phyloP scores from a whole-genome alignment of 2,888 invertebrate species.

The Tachina grossa region DNA sequence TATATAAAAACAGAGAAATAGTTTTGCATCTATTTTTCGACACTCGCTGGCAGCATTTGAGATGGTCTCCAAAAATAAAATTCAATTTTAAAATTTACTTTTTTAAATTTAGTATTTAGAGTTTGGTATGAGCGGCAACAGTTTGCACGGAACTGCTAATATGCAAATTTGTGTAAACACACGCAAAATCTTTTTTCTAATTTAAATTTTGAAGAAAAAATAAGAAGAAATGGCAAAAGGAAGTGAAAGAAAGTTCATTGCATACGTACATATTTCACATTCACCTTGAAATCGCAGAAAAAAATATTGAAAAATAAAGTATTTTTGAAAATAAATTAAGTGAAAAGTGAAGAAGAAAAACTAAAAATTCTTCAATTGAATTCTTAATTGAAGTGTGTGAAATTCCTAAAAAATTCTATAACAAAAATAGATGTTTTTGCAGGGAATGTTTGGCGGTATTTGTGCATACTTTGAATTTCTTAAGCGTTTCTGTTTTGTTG shows the following conservation, averaged over 20 bases:
- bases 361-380: conserved; percentile 39
- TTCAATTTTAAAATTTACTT: conserved; percentile 21
- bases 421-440: conserved; percentile 52
- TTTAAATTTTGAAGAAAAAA: neutral
- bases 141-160: conserved; percentile 5
- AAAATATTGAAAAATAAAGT: conserved; percentile 1
- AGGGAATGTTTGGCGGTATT: conserved; percentile 27
- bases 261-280: conserved; percentile 35
- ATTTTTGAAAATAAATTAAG: neutral
- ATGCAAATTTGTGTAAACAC: neutral
- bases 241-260: conserved; percentile 47
- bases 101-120: conserved; percentile 47
- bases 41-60: neutral
- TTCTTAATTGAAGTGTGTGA: conserved; percentile 68
- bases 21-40: conserved; percentile 19
- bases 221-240: neutral
- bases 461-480: conserved; percentile 39
- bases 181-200: neutral
- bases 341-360: conserved; percentile 14
- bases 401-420: conserved; percentile 50
- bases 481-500: neutral
- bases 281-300: conserved; percentile 54
- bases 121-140: conserved; percentile 21
- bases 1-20: neutral
- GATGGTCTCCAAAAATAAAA: conserved; percentile 11